phyloP scores from a whole-genome alignment of 1,140 invertebrate genomes.

The Bombus balteatus region DNA sequence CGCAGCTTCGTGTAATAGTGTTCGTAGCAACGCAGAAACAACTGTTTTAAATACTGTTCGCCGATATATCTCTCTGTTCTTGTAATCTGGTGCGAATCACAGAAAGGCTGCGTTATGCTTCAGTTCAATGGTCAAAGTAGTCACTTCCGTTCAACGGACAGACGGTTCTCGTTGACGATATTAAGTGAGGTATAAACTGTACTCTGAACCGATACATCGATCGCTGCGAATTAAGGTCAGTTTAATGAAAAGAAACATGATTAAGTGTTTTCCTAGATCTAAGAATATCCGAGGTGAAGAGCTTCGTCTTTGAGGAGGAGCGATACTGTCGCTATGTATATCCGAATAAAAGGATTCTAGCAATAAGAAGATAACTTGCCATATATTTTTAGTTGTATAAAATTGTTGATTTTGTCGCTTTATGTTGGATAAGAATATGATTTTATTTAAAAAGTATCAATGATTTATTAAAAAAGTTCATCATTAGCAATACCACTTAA shows the following conservation, averaged over 20 bases:
- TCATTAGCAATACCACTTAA: no score
- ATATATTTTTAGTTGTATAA: neutral
- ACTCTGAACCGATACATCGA: slow-evolving; percentile 53
- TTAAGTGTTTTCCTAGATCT: no score
- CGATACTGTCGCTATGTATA: neutral
- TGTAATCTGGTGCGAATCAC: neutral
- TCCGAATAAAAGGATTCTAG: neutral
- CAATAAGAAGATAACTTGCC: neutral
- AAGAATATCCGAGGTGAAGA: neutral
- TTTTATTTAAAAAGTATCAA: neutral
- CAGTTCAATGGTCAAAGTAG: slow-evolving; percentile 60
- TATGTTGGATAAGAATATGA: neutral
- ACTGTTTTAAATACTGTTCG: slow-evolving; percentile 11
- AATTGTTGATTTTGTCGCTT: neutral
- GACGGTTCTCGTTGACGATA: slow-evolving; percentile 28
- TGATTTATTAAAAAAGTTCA: neutral
- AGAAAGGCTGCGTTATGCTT: slow-evolving; percentile 48
- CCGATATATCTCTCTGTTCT: neutral
- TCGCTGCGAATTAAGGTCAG: slow-evolving; percentile 16
- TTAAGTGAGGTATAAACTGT: slow-evolving; percentile 57
- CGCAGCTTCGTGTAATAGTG: neutral
- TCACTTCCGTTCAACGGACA: slow-evolving; percentile 27
- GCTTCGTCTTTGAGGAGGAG: neutral
- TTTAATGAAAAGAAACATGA: neutral
- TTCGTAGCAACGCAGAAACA: neutral